Evolutionary conservation across 2,113 vertebrate genomes (phyloP).

Genomic region (Ariopsis seemanni): DNA sequence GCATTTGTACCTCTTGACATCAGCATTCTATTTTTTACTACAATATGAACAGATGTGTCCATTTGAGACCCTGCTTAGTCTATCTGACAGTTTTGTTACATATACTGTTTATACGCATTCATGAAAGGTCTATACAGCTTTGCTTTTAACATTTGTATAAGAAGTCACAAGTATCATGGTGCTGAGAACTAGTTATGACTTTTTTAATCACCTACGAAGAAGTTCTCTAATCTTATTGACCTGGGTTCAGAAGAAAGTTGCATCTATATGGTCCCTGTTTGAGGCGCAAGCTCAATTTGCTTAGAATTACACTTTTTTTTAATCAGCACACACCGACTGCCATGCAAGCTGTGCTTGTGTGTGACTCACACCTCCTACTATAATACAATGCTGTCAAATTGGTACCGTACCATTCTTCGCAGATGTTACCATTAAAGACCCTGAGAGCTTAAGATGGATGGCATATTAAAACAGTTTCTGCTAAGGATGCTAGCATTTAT

Average conservation of each 20-base stretch:
- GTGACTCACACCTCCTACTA: slow-evolving; percentile 32
- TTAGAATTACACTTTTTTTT: slow-evolving; percentile 22
- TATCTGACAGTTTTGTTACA: background rate
- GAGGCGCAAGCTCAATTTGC: slow-evolving; percentile 4
- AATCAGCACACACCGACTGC: background rate
- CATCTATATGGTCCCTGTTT: background rate
- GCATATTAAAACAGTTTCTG: slow-evolving; percentile 6
- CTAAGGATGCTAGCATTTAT: background rate
- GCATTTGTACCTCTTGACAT: background rate
- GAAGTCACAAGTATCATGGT: background rate
- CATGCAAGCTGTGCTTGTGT: background rate
- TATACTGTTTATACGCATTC: background rate
- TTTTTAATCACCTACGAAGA: background rate
- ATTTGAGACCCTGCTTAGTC: background rate
- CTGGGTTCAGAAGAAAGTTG: background rate
- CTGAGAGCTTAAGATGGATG: background rate
- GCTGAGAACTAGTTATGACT: background rate
- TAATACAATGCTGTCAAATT: slow-evolving; percentile 37
- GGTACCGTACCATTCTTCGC: slow-evolving; percentile 19
- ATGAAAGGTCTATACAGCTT: background rate
- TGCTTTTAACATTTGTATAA: background rate
- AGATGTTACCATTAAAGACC: slow-evolving; percentile 26
- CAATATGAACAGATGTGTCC: background rate
- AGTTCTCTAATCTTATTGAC: background rate
- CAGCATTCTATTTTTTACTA: background rate